Percentiles rank a stretch among this genome's conserved stretches.
phyloP scores from a whole-genome alignment of 2,888 invertebrate species.

The Camponotus fellah region DNA sequence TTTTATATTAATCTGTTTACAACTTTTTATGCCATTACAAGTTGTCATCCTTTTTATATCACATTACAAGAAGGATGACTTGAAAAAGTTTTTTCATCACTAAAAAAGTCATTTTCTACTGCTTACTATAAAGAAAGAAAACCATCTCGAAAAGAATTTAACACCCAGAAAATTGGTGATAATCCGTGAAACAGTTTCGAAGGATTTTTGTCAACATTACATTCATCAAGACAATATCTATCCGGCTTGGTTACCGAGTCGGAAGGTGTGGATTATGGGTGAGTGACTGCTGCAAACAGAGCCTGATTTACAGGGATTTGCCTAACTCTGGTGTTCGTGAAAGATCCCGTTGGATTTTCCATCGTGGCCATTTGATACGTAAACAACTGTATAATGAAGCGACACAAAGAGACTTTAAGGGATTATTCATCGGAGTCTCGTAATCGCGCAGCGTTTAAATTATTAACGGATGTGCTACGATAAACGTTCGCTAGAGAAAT shows the following conservation, averaged over 20 bases:
- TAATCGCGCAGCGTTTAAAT: not conserved
- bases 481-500: not conserved
- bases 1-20: not conserved
- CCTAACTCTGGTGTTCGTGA: conserved; percentile 5
- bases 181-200: not conserved
- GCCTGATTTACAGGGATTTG: conserved; percentile 68
- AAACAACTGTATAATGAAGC: conserved; percentile 58
- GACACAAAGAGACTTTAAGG: not conserved
- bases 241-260: conserved; percentile 40
- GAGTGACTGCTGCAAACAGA: conserved; percentile 69
- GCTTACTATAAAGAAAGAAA: not conserved
- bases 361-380: conserved; percentile 47
- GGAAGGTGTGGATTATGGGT: conserved; percentile 61
- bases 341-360: conserved; percentile 5
- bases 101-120: not conserved
- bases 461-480: not conserved
- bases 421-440: not conserved
- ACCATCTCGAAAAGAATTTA: not conserved
- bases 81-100: not conserved
- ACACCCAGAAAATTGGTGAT: not conserved
- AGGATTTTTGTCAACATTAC: conserved; percentile 66
- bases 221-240: conserved; percentile 59
- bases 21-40: no score
- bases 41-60: no score
- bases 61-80: not conserved